Conservation (phyloP, 2,888 invertebrate species). For the Lasioglossum figueresi region DNA sequence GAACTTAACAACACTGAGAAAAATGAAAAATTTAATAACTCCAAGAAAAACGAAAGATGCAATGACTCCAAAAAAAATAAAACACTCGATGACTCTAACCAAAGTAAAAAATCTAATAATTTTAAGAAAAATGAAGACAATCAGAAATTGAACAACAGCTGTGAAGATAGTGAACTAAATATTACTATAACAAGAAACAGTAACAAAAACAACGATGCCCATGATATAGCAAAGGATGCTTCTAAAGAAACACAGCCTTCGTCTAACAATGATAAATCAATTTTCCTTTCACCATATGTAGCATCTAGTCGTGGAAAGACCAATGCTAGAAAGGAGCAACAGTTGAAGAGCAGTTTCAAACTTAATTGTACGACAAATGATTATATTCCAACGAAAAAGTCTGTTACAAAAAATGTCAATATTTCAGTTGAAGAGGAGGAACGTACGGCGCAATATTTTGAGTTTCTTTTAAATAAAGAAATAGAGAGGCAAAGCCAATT, state of each 20-base stretch:
- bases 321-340: constrained; percentile 85
- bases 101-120: background rate
- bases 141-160: background rate
- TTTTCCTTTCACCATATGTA: background rate
- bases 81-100: background rate
- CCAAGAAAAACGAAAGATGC: background rate
- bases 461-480: constrained; percentile 84
- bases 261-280: background rate
- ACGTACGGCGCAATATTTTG: constrained; percentile 83
- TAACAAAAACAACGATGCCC: background rate
- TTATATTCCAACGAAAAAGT: constrained; percentile 76
- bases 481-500: constrained; percentile 85
- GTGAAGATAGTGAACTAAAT: background rate
- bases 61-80: background rate
- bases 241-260: background rate
- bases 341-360: constrained; percentile 63
- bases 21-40: too few species aligned
- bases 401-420: constrained; percentile 74
- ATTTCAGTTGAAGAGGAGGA: constrained; percentile 78
- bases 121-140: background rate
- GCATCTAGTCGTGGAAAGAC: constrained; percentile 80
- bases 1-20: too few species aligned
- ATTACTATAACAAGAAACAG: background rate
- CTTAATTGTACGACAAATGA: constrained; percentile 45
- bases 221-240: background rate